Evolutionary conservation across 1,140 invertebrate species (phyloP).

Genomic region (Marisa cornuarietis): DNA sequence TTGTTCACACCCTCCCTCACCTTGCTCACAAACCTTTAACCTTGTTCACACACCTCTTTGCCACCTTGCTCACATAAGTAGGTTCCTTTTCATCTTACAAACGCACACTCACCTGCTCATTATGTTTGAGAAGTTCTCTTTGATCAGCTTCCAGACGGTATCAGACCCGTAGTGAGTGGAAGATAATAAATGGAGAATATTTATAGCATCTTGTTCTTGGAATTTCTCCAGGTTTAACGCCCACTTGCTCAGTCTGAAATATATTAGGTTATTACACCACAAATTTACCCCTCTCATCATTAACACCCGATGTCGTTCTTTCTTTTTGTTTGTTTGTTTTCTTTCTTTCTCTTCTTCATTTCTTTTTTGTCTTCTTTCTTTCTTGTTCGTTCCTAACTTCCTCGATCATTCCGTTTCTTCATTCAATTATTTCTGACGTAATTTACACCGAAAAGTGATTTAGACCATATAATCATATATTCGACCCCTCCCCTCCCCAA

Average conservation of each 20-base stretch:
- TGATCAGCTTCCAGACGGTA: background rate
- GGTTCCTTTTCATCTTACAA: background rate
- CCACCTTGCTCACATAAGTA: background rate
- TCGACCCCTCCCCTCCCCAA: background rate
- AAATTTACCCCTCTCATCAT: no score
- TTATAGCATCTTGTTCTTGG: conserved; percentile 4
- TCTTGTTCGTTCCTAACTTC: no score
- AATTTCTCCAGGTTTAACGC: background rate
- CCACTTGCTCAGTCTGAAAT: background rate
- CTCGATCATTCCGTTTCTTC: no score
- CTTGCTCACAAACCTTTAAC: background rate
- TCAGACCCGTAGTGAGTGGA: background rate
- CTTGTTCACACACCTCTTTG: background rate
- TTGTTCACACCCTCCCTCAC: background rate
- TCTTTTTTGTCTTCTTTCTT: no score
- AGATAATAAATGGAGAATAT: background rate
- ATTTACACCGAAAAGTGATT: no score
- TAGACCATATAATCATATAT: no score
- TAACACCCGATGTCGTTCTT: no score
- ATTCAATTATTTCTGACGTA: no score
- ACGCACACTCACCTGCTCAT: background rate
- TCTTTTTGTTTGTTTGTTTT: no score
- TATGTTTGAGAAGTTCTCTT: conserved; percentile 12
- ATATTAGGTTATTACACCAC: background rate
- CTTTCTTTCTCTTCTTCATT: no score